phyloP scores from a whole-genome alignment of 2,113 vertebrate genomes.

The Lophochroa leadbeateri region DNA sequence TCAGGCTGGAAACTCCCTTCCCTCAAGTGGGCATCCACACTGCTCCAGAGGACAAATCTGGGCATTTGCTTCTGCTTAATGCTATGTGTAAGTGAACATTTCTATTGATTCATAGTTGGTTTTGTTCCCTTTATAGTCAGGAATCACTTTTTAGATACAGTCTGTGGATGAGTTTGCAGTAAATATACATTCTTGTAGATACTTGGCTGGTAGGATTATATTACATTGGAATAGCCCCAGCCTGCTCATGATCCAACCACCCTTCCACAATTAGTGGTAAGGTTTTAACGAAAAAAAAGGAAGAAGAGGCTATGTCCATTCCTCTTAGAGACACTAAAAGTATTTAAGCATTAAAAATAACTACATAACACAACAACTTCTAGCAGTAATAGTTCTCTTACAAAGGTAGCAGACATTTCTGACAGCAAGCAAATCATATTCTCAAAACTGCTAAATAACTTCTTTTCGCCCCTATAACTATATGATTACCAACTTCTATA shows the following conservation, averaged over 20 bases:
- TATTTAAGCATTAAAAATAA: not conserved
- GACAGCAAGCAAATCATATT: not conserved
- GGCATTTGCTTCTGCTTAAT: not conserved
- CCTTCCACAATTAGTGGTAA: not conserved
- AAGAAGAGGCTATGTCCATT: not conserved
- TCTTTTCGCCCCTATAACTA: rapidly evolving
- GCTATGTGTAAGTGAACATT: not conserved
- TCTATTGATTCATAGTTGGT: not conserved
- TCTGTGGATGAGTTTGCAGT: not conserved
- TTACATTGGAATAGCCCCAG: not conserved
- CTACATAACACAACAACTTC: not conserved
- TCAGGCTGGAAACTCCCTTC: not conserved
- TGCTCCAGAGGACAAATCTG: not conserved
- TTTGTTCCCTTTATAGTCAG: not conserved
- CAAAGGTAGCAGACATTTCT: not conserved
- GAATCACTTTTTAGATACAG: not conserved
- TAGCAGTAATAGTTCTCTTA: not conserved
- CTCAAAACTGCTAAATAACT: not conserved
- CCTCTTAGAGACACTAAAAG: not conserved
- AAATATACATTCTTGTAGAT: rapidly evolving
- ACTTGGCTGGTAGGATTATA: not conserved
- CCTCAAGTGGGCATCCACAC: not conserved
- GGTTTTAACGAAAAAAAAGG: not conserved
- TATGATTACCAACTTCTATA: not conserved
- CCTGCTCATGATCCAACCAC: not conserved